These are phyloP conservation scores for Artemia sinica DNA, from an alignment of 2,888 invertebrate species.

Conservation along the genomic window DNA sequence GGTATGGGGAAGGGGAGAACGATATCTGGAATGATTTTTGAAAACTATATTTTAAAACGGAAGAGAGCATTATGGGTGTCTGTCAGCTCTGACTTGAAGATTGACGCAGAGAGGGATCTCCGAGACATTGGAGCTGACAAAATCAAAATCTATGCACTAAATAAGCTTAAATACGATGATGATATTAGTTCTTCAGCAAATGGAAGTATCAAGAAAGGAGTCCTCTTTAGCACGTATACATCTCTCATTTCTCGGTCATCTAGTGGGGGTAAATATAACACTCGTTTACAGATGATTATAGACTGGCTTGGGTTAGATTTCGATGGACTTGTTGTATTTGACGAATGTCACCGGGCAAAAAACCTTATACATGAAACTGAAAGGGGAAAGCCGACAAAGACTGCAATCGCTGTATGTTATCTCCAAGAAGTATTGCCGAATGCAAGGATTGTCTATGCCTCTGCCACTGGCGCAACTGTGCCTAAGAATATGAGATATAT, in stretches of 20 bases:
- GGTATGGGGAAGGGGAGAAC: slow-evolving; percentile 21
- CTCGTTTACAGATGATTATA: slow-evolving; percentile 38
- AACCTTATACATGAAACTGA: slow-evolving; percentile 38
- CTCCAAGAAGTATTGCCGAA: slow-evolving; percentile 38
- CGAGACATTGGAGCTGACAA: slow-evolving; percentile 79
- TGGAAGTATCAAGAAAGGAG: not conserved
- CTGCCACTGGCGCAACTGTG: slow-evolving; percentile 37
- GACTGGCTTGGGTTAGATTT: slow-evolving; percentile 40
- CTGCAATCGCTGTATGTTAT: slow-evolving; percentile 38
- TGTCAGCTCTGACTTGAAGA: slow-evolving; percentile 93
- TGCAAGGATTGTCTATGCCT: slow-evolving; percentile 35
- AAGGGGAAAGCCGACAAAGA: slow-evolving; percentile 38
- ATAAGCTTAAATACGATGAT: slow-evolving; percentile 44
- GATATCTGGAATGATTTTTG: slow-evolving; percentile 43
- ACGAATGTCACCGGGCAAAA: slow-evolving; percentile 42
- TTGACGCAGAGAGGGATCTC: slow-evolving; percentile 91
- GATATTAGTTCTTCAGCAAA: not conserved
- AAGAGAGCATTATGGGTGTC: slow-evolving; percentile 97
- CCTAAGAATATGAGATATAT: slow-evolving; percentile 43
- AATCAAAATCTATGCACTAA: slow-evolving; percentile 69
- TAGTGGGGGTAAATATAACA: slow-evolving; percentile 33
- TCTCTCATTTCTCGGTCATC: slow-evolving; percentile 40
- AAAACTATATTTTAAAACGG: slow-evolving; percentile 82
- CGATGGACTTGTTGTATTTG: slow-evolving; percentile 39
- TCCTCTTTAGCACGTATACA: slow-evolving; percentile 30